phyloP scores from a whole-genome alignment of 2,888 invertebrate species.

The Diarsia rubi region DNA sequence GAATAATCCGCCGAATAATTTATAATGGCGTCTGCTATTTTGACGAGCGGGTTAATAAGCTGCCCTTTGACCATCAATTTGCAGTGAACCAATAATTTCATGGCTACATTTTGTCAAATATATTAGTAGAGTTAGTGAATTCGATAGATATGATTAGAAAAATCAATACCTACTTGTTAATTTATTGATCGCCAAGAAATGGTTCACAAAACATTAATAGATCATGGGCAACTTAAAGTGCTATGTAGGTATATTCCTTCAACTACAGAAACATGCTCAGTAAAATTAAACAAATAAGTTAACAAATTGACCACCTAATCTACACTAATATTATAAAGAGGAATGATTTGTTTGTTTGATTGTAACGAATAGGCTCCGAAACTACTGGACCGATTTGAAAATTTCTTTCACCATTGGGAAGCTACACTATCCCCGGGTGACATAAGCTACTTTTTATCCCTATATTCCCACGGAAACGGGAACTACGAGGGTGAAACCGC shows the following conservation, averaged over 20 bases:
- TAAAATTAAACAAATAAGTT: neutral
- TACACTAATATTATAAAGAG: too few relatives aligned
- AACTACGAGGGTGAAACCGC: too few relatives aligned
- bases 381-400: too few relatives aligned
- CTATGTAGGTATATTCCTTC: neutral
- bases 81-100: neutral
- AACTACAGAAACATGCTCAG: neutral
- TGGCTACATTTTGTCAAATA: neutral
- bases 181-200: neutral
- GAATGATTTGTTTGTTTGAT: too few relatives aligned
- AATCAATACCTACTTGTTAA: neutral
- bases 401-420: too few relatives aligned
- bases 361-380: too few relatives aligned
- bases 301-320: neutral
- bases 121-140: neutral
- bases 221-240: neutral
- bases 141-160: slow-evolving; percentile 3
- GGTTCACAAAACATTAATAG: neutral
- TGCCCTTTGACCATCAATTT: slow-evolving; percentile 4
- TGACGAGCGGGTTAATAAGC: slow-evolving; percentile 29
- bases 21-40: slow-evolving; percentile 24
- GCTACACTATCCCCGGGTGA: too few relatives aligned
- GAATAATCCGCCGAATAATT: slow-evolving; percentile 48
- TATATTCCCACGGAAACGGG: too few relatives aligned
- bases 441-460: too few relatives aligned